Base-by-base conservation (phyloP, 2,888 invertebrate genomes). In the Dynastes tityus region DNA sequence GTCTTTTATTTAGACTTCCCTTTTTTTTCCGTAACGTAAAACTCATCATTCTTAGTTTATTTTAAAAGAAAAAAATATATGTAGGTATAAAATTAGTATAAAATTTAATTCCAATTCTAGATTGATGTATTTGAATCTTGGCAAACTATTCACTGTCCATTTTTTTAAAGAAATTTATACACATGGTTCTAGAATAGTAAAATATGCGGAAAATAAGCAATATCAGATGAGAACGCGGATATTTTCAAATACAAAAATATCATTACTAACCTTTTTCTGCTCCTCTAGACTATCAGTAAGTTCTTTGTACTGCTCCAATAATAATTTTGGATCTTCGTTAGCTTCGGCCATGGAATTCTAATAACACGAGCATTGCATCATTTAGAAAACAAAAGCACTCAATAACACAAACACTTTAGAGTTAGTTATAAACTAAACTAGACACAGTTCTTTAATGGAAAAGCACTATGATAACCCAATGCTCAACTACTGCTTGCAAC, bases 201-300 rank as follows among this genome's bases (percentile, higher is more conserved):
- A 63, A 63, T 29, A 32, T 63, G 63, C 63, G 32, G 63, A 63
- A 63, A 29, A 63, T 11, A 32, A 8, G 5, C 27, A 32, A 32
- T 63, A 63, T 63, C 32, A 29, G 27, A 68, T 29, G 27, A 29
- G 51, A 68, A 51, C 32, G 51, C 51, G 68, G 68, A 51, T 53
- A 40, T 68, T 68, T 55, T 71, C 6, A 37, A 55, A 64, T 45
- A 45, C 45, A 65, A 32, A 53, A 76, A 53, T 53, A 16, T 27
- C 16, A 32, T 16, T 53, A 82, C 84, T 82, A 83, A 89, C 89
- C 87, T 88, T 85, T 73, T 88, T 86, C 84, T 89, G 88, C 32
- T 85, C 85, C 80, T 89, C 88, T 81, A 89, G 81, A 82, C 88
- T 87, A 63, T 82, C 81, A 1, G 85, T 84, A 58, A 88, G 83